Conservation (phyloP, 2,113 vertebrate species). For the Baryphthengus martii region DNA sequence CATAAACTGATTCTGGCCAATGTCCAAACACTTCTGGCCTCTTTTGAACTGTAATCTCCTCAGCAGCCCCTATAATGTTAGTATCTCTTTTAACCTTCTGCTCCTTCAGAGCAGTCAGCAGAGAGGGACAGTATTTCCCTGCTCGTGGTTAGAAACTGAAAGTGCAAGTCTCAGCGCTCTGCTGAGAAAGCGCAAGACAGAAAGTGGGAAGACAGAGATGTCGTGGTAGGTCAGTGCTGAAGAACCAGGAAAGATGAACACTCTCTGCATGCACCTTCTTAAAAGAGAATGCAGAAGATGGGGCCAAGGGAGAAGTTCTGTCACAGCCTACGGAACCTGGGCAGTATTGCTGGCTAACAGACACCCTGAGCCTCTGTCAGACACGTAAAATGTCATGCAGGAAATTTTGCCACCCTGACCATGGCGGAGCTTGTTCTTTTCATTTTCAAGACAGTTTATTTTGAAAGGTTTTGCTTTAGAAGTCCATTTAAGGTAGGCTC, state of each 20-base stretch:
- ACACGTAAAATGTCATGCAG: neutral
- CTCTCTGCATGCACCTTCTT: neutral
- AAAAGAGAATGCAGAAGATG: neutral
- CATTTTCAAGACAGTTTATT: neutral
- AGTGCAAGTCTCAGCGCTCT: neutral
- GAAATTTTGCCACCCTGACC: neutral
- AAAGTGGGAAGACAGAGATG: neutral
- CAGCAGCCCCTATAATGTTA: neutral
- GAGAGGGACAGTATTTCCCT: neutral
- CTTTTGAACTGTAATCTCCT: neutral
- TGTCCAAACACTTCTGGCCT: neutral
- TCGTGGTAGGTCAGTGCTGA: neutral
- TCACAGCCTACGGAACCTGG: neutral
- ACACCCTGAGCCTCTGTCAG: neutral
- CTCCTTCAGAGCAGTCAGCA: neutral
- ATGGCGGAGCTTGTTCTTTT: neutral
- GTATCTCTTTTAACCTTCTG: neutral
- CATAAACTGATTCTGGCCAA: neutral
- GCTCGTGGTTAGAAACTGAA: neutral
- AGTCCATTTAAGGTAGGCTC: neutral
- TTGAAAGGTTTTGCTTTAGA: neutral
- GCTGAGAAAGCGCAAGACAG: neutral
- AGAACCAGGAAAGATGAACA: neutral
- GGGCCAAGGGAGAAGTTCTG: neutral
- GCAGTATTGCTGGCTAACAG: neutral